Evolutionary conservation across 2,797 vertebrate species (phyloP), one percentile per base, ranked within the genome.

Genomic region (Sciurus vulgaris): DNA sequence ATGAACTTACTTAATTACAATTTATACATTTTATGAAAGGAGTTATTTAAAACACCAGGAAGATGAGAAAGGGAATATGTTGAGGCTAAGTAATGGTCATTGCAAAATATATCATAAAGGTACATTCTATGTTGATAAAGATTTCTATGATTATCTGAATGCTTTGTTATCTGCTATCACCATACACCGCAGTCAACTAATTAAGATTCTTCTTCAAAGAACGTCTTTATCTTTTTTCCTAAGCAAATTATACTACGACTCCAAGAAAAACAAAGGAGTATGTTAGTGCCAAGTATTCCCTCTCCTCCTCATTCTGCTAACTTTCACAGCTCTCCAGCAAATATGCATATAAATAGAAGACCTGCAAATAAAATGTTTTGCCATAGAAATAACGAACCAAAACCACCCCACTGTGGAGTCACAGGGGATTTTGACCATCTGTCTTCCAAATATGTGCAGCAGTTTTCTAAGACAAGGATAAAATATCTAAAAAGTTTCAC

Each of bases 361-460:
- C 51, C 70, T 87, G 81, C 91, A 93, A 90, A 89, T 47, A 90
- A 90, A 49, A 81, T 89, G 65, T 76, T 95, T 93, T 92, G 72
- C 88, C 72, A 67, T 41, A 84, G 88, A 95, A 95, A 97, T 92
- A 95, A 96, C 73, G 41, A 96, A 87, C 76, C 1, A 35, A 94
- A 87, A 49, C 67, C 76, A 87, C 44, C 77, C 81, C 82, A 51
- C 77, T 93, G 76, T 92, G 84, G 38, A 51, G 76, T 93, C 88
- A 20, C 74, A 92, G 85, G 79, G 77, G 85, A 97, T 79, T 93
- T 82, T 96, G 67, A 85, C 61, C 59, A 86, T 84, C 79, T 94
- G 54, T 84, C 88, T 93, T 95, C 84, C 47, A 90, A 95, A 96
- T 90, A 51, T 87, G 72, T 69, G 20, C 77, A 77, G 18, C 24